These are phyloP conservation scores for Caenorhabditis remanei DNA, from an alignment of 1,140 invertebrate species.

Conservation along the genomic window DNA sequence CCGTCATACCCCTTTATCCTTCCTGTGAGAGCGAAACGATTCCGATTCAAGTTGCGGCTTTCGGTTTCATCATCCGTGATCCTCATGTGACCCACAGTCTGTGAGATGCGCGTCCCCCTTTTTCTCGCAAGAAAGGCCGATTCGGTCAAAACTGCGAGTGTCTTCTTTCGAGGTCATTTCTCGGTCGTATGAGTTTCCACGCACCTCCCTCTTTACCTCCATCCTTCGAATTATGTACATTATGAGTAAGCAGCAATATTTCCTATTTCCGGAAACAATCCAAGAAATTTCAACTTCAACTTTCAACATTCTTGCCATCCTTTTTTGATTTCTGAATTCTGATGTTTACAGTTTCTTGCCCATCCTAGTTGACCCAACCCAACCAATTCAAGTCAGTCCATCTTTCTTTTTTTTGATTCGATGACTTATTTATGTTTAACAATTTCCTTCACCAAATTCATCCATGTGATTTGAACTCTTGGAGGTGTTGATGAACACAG, in stretches of 20 bases:
- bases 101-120: neutral
- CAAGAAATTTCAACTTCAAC: neutral
- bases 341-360: neutral
- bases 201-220: neutral
- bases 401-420: neutral
- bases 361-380: constrained; percentile 15
- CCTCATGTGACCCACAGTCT: constrained; percentile 40
- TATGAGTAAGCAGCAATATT: neutral
- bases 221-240: constrained; percentile 16
- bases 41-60: neutral
- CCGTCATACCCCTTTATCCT: neutral
- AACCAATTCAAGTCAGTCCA: neutral
- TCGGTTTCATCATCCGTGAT: constrained; percentile 49
- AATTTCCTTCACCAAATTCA: constrained; percentile 3
- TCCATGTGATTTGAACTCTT: constrained; percentile 8
- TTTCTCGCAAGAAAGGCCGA: constrained; percentile 22
- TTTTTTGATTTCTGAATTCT: no score
- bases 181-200: constrained; percentile 38
- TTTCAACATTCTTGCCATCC: neutral
- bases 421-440: neutral
- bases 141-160: constrained; percentile 38
- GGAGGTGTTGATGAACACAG: neutral
- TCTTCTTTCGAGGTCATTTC: constrained; percentile 47
- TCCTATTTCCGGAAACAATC: neutral
- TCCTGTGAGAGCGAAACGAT: neutral